Conservation (phyloP, 2,113 vertebrate genomes). For the Odocoileus hemionus region DNA sequence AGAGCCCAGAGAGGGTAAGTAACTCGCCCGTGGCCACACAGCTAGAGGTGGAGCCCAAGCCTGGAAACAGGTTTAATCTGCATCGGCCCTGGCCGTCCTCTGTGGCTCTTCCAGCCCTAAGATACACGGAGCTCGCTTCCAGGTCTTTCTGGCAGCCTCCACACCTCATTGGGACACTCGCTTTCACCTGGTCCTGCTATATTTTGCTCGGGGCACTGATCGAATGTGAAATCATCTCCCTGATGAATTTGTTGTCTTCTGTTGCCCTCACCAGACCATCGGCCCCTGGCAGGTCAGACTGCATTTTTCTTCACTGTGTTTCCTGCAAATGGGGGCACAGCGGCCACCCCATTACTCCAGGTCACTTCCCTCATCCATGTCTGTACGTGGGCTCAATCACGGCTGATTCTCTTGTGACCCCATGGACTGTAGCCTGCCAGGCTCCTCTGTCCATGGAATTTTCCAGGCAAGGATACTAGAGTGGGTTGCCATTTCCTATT, state of each 20-base stretch:
- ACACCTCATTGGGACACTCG: fast-evolving
- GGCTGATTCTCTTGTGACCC: not conserved
- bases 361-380: not conserved
- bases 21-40: not conserved
- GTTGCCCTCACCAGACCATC: not conserved
- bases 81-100: not conserved
- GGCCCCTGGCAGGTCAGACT: fast-evolving
- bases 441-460: not conserved
- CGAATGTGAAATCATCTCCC: fast-evolving
- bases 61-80: too few relatives aligned
- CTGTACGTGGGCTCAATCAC: not conserved
- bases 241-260: fast-evolving
- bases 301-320: fast-evolving
- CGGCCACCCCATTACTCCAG: not conserved
- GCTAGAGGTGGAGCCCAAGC: not conserved
- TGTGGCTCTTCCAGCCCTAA: not conserved
- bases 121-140: not conserved
- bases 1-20: not conserved
- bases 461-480: not conserved
- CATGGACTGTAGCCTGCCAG: not conserved
- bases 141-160: not conserved
- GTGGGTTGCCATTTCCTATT: not conserved
- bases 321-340: not conserved
- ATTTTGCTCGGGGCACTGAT: fast-evolving
- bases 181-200: fast-evolving